Evolutionary conservation across 2,797 vertebrate genomes (phyloP), one percentile per base, ranked within the genome.

Genomic region (Kryptolebias ocellatus): DNA sequence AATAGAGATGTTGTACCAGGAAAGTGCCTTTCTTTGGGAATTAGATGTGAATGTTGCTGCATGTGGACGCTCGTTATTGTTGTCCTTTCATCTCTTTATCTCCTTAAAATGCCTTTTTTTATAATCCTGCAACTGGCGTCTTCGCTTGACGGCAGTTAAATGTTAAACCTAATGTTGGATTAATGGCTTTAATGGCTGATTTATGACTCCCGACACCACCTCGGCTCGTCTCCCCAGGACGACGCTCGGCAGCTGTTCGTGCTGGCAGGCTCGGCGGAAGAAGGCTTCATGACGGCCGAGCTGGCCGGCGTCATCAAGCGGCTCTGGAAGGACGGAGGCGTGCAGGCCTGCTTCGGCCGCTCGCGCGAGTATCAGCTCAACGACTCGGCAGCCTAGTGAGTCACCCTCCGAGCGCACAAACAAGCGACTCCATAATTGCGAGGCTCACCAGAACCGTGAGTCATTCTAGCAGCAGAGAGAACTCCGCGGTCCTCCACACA

Each of bases 361-460:
- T 99, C 98, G 59, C 95, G 97, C 52, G 98, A 99, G 70, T 99
- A 99, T 87, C 98, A 99, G 88, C 96, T 99, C 74, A 99, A 99
- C 86, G 98, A 99, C 86, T 99, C 98, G 6, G 97, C 98, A 29
- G 97, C 98, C 64, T 99, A 99, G 98, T 99, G 92, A 96, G 98
- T 92, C 72, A 64, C 60, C 15, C 9, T n/a, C 12, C 17, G 39
- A 42, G 58, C 65, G 60, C 64, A 64, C n/a, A 66, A 67, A 71
- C 61, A 79, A 16, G n/a, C 12, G 1, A 29, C 46, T 46, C 42
- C 54, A 74, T 74, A 20, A 76, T 70, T 17, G 46, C 24, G 11
- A 2, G 47, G 53, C 53, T 66, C 5, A 17, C 60, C 56, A 39
- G 24, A 55, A 0, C 4, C 11, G 3, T 86, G 78, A 75, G 53